Evolutionary conservation across 2,113 vertebrate genomes (phyloP), one percentile per base, ranked within the genome.

Genomic region (Oncorhynchus nerka): DNA sequence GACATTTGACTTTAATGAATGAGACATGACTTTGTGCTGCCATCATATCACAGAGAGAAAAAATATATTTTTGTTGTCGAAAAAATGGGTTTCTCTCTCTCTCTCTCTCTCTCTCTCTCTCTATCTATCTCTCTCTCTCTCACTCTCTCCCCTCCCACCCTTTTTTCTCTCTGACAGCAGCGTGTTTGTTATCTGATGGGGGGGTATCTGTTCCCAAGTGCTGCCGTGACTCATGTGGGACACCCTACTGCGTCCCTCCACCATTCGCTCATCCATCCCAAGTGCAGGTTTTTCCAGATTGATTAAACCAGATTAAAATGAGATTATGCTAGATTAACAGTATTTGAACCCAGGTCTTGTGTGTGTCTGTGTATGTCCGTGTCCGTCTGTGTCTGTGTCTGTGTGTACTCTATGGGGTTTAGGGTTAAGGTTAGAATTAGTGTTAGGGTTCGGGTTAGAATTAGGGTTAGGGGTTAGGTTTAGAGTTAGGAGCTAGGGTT

Each of bases 281-380:
- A 76, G 74, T 77, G 49, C 51, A 71, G 51, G 48, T 62, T 75
- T 75, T 62, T 75, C 78, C 79, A 81, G 79, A 84, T 85, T 77
- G 78, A 81, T 88, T 75, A 79, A 65, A 77, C 32, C 76, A 83
- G 82, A 87, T 86, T 87, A 85, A 79, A 74, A 15, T 32, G 8
- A 74, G 77, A 83, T 88, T 87, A 83, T 73, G 8, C 65, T 82
- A 75, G 79, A 87, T 81, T 81, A 79, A 78, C 24, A 77, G n/a
- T 45, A 45, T 45, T 45, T 45, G 39, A 45, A 45, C 39, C 39
- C 39, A 45, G 39, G 39, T 11, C 8, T 45, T 39, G 34, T 9
- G 34, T 9, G 34, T 34, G 5, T 32, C 32, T 34, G 32, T 34
- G 32, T 34, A 6, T 34, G 34, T 32, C 30, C 32, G 32, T 34